Conservation (phyloP, 2,888 invertebrate genomes). For the Lasioglossum malachurum region DNA sequence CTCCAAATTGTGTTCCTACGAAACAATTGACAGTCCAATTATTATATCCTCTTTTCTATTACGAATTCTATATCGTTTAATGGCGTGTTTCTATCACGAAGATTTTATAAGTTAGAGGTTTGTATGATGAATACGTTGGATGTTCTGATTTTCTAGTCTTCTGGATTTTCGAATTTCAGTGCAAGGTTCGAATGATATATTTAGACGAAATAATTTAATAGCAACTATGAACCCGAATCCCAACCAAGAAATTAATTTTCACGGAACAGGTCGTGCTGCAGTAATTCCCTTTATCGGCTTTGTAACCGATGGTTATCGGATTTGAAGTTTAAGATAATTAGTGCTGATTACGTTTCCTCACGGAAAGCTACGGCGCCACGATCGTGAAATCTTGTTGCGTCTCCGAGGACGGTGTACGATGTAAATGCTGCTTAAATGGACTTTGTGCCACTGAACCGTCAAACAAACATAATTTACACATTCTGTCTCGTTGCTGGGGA, state of each 20-base stretch:
- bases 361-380: slow-evolving; percentile 30
- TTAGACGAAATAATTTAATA: not conserved
- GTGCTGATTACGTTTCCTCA: slow-evolving; percentile 53
- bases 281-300: slow-evolving; percentile 65
- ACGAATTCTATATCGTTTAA: too few species aligned
- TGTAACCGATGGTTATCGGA: slow-evolving; percentile 61
- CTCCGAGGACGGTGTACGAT: slow-evolving; percentile 23
- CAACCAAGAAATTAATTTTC: slow-evolving; percentile 44
- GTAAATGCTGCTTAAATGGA: slow-evolving; percentile 62
- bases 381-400: slow-evolving; percentile 52
- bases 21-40: too few species aligned
- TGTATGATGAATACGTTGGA: not conserved
- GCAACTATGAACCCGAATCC: not conserved
- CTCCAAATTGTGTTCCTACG: too few species aligned
- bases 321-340: slow-evolving; percentile 68
- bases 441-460: slow-evolving; percentile 47
- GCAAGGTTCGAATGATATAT: not conserved
- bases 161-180: not conserved
- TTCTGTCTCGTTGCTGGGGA: slow-evolving; percentile 7
- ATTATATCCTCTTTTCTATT: too few species aligned
- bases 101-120: not conserved
- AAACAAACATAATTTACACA: slow-evolving; percentile 48
- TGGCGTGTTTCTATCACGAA: not conserved
- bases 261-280: slow-evolving; percentile 8
- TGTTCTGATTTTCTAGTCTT: not conserved